These are phyloP conservation scores for Cranoglanis bouderius DNA, from an alignment of 2,113 vertebrate genomes.

Conservation along the genomic window DNA sequence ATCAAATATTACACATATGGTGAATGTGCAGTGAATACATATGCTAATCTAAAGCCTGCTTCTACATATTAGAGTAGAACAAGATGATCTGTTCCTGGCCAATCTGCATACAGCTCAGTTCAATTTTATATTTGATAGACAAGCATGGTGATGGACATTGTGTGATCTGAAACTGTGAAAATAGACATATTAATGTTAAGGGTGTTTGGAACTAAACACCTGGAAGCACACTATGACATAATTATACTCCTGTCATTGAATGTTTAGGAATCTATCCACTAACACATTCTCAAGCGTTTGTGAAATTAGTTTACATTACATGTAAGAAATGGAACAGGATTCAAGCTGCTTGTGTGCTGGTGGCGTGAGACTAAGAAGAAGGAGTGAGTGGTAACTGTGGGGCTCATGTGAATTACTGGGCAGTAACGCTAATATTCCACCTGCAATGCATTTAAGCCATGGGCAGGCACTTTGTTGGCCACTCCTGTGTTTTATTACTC, in stretches of 20 bases:
- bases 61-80: not conserved
- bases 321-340: not conserved
- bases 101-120: not conserved
- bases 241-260: not conserved
- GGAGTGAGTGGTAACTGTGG: conserved; percentile 43
- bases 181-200: not conserved
- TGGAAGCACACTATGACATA: not conserved
- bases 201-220: not conserved
- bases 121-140: not conserved
- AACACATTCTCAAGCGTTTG: not conserved
- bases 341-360: not conserved
- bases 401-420: conserved; percentile 56
- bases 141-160: not conserved
- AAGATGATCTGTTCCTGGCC: not conserved
- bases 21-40: not conserved
- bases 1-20: not conserved
- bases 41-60: not conserved
- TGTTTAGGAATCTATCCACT: not conserved
- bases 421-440: conserved; percentile 61
- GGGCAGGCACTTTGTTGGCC: conserved; percentile 44
- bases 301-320: not conserved
- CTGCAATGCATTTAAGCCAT: conserved; percentile 56
- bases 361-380: conserved; percentile 38
- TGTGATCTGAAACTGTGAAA: not conserved
- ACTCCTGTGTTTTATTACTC: conserved; percentile 51